Base-by-base conservation (phyloP, 2,888 invertebrate species). In the Xanthia icteritia region DNA sequence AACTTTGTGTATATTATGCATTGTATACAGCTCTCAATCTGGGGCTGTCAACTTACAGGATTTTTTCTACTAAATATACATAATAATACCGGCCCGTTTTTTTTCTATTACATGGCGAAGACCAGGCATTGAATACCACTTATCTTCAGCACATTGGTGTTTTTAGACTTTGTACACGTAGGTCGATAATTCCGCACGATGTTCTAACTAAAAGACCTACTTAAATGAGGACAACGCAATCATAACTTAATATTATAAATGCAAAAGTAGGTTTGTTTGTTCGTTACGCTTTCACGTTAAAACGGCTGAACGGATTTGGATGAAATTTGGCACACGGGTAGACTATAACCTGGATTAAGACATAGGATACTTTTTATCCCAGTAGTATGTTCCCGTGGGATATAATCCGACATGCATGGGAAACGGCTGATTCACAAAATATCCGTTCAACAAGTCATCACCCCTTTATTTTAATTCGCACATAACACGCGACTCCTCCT, bases 381-480 rank as follows among this genome's bases (percentile, higher is more conserved):
- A 20, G 48, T 5, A 5, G 48, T 48, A 51, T 8, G 17, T 51
- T 20, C 20, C 20, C 5, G 15, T 15, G 45, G 15, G 48, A 48
- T 48, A 17, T 31, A 31, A 31, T 48, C 17, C 5, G 48, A 17
- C 15, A 48, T 5, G 48, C 51, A 20, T 27, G 15, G 42, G 64
- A 42, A 42, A 64, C 39, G 39, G 17, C 39, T 9, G 9, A 39
- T 64, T 39, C n/a, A 64, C 39, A n/a, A 42, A 65, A 64, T n/a
- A 27, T 23, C 31, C 11, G 20, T 8, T 69, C 51, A 51, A 45
- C 45, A 36, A 74, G n/a, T 63, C 20, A 81, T 61, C n/a, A 63
- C 63, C 5, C 20, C 5, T 8, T 5, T 80, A 80, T 79, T 87
- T 79, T 79, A 82, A 79, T 84, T 58, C 69, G 64, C 64, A 71